phyloP scores from a whole-genome alignment of 2,113 vertebrate genomes.

The Progne subis region DNA sequence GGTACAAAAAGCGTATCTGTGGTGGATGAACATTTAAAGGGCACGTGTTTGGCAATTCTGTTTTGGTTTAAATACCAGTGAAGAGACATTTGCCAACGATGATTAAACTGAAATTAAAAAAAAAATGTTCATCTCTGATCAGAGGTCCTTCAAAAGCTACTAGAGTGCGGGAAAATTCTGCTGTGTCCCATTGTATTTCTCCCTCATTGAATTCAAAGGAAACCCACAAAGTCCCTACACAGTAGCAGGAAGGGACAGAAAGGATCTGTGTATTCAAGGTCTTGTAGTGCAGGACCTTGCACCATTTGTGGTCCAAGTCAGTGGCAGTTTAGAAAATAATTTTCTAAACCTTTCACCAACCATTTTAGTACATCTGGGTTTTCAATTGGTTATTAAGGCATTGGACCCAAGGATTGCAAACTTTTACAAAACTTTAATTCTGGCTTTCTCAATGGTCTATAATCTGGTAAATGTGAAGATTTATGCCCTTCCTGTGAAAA shows the following conservation, averaged over 20 bases:
- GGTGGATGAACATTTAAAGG: background rate
- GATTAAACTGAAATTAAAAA: background rate
- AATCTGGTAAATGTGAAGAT: conserved; percentile 14
- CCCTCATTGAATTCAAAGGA: background rate
- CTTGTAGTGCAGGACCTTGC: background rate
- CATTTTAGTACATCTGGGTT: background rate
- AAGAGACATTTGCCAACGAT: background rate
- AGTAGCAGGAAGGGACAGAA: background rate
- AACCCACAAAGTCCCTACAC: background rate
- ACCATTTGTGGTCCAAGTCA: background rate
- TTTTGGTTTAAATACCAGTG: background rate
- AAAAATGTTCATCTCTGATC: background rate
- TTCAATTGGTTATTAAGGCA: background rate
- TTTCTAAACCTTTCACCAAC: background rate
- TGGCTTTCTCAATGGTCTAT: background rate
- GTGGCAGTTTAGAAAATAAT: background rate
- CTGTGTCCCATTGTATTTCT: background rate
- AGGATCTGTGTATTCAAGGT: background rate
- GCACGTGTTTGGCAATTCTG: accelerated
- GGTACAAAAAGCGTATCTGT: background rate
- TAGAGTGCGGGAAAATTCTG: background rate
- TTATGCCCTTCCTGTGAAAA: conserved; percentile 24
- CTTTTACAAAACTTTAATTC: background rate
- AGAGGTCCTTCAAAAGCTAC: background rate
- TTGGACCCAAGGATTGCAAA: background rate